phyloP scores from a whole-genome alignment of 2,113 vertebrate species.

The Thalassarche chlororhynchos region DNA sequence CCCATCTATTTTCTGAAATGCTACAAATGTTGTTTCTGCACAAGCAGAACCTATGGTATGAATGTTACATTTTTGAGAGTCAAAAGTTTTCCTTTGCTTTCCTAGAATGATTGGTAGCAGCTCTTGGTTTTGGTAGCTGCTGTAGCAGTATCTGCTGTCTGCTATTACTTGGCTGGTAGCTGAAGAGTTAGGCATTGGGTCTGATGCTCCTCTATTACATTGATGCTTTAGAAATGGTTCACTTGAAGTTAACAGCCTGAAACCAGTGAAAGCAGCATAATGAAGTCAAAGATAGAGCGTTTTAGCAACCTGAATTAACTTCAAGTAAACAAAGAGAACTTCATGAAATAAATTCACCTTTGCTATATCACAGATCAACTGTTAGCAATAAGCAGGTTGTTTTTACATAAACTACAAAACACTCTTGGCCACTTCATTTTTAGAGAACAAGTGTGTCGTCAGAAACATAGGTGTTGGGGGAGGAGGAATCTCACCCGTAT shows the following conservation, averaged over 20 bases:
- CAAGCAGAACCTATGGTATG: neutral
- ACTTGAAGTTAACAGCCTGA: neutral
- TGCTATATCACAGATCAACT: neutral
- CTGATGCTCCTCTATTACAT: neutral
- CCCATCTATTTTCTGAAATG: neutral
- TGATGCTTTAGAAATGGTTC: neutral
- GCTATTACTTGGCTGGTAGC: neutral
- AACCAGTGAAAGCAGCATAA: neutral
- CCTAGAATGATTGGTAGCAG: neutral
- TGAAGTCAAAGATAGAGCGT: neutral
- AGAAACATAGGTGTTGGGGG: neutral
- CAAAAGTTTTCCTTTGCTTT: neutral
- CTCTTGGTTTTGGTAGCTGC: neutral
- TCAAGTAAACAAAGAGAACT: neutral
- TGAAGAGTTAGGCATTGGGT: neutral
- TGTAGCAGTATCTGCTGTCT: neutral
- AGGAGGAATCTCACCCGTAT: constrained; percentile 10
- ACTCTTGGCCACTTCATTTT: neutral
- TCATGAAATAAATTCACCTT: neutral
- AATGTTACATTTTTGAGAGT: neutral
- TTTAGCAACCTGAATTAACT: neutral
- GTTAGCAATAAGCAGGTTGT: neutral
- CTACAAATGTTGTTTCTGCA: neutral
- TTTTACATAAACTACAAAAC: neutral
- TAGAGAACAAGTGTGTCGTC: neutral